Evolutionary conservation across 2,888 invertebrate genomes (phyloP), one percentile per base, ranked within the genome.

Genomic region (Cheilosia scutellata): DNA sequence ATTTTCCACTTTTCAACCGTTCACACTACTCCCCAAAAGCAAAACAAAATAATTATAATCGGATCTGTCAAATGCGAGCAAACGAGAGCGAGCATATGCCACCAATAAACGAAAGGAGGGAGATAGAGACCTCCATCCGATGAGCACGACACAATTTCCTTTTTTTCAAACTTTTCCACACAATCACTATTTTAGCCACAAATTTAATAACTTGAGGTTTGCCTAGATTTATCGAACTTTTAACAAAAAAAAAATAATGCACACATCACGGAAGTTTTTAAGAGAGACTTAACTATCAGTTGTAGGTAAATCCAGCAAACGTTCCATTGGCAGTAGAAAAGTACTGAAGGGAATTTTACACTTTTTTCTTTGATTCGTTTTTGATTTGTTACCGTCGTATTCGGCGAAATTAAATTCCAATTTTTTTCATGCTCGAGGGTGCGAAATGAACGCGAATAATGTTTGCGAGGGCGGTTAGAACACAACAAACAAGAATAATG

Each of bases 31-130:
- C 53, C 72, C 82, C 72, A 49, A 86, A 82, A 86, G 82, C 86
- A 86, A 86, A 86, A 86, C 86, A 86, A 86, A 86, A 86, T 86
- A 86, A 82, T 86, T 86, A 86, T 82, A 55, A 62, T 71, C 25
- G 31, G 40, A 86, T 68, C 82, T 86, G 86, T 86, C 86, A 86
- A 82, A 72, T 86, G 40, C 25, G 86, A 63, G 68, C 13, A 31
- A 82, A 60, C 29, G 82, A 77, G 58, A 60, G 13, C 60, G 51
- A 66, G 5, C 42, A 40, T 60, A 40, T 60, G 58, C 40, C 60
- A 75, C 66, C 44, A 65, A 72, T 44, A 65, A 60, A 33, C 29
- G 42, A 77, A 66, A 27, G n/a, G 49, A 86, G 57, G 1, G 76
- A 63, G 82, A 82, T 72, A 72, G 62, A 76, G 37, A 29, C 9